A percentile compares a stretch with the other conserved stretches of the same genome.
These are phyloP conservation scores for Arge pagana DNA, from an alignment of 2,888 invertebrate genomes.

Conservation along the genomic window DNA sequence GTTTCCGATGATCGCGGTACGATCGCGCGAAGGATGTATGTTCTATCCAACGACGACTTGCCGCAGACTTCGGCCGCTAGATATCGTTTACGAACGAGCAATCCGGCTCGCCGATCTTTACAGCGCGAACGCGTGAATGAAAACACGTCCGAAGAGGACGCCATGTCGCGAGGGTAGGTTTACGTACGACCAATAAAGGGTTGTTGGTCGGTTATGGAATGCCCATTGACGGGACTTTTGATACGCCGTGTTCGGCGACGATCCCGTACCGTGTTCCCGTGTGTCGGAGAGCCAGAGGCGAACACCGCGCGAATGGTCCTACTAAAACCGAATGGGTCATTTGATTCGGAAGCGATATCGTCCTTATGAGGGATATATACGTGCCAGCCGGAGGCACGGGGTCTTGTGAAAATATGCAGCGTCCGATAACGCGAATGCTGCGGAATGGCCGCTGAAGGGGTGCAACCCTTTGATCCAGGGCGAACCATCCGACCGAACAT, in stretches of 20 bases:
- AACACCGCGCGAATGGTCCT: slow-evolving; percentile 52
- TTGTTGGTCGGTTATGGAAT: slow-evolving; percentile 30
- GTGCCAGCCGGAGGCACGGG: slow-evolving; percentile 35
- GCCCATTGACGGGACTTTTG: slow-evolving; percentile 48
- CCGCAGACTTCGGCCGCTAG: too few species aligned
- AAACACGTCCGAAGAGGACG: slow-evolving; percentile 18
- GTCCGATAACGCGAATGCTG: slow-evolving; percentile 40
- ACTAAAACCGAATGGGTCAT: slow-evolving; percentile 58
- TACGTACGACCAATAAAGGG: slow-evolving; percentile 22
- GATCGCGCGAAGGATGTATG: too few species aligned
- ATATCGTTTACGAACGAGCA: too few species aligned
- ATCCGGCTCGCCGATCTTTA: slow-evolving; percentile 12
- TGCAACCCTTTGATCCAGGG: slow-evolving; percentile 2
- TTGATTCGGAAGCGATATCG: slow-evolving; percentile 57
- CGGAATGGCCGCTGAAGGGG: neutral
- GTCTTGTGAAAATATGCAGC: slow-evolving; percentile 50
- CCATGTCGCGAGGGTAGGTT: slow-evolving; percentile 6
- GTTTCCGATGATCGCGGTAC: too few species aligned
- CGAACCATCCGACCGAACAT: too few species aligned
- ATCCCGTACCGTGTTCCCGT: slow-evolving; percentile 5
- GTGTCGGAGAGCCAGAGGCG: slow-evolving; percentile 40
- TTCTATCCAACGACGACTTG: too few species aligned
- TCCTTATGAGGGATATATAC: slow-evolving; percentile 50
- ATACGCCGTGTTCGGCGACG: slow-evolving; percentile 29
- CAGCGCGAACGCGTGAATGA: slow-evolving; percentile 11